Evolutionary conservation across 2,888 invertebrate species (phyloP).

Genomic region (Ditylenchus weischeri): DNA sequence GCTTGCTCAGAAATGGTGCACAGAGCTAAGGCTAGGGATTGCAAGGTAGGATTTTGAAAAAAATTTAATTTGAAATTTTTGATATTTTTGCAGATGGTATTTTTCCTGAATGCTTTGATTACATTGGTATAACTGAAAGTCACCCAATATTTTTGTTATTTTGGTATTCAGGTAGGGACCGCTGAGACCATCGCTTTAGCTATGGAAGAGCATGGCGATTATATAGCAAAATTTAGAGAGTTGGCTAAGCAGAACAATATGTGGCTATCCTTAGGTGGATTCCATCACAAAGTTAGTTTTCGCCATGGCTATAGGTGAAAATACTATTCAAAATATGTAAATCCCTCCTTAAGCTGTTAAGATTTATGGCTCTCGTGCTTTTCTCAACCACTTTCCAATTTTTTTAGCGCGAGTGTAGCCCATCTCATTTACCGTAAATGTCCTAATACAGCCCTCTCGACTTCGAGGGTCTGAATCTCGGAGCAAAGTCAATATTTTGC

Average conservation of each 20-base stretch:
- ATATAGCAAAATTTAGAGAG: conserved; percentile 70
- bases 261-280: conserved; percentile 90
- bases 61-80: no score
- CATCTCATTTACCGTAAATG: no score
- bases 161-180: conserved; percentile 66
- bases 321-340: no score
- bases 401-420: no score
- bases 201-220: conserved; percentile 72
- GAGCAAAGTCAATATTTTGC: no score
- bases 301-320: no score
- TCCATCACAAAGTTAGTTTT: conserved; percentile 66
- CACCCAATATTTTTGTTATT: no score
- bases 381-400: no score
- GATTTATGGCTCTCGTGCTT: no score
- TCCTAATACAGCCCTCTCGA: no score
- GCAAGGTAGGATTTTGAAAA: conserved; percentile 38
- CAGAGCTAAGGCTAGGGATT: conserved; percentile 45
- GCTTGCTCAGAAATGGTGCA: conserved; percentile 45
- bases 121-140: conserved; percentile 63
- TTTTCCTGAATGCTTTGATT: conserved; percentile 95
- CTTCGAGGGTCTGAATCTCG: no score
- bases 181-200: conserved; percentile 70
- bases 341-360: no score
- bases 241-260: conserved; percentile 73
- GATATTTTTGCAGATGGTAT: conserved; percentile 71